Percentiles rank a stretch among this genome's conserved stretches.
Evolutionary conservation across 2,888 invertebrate genomes (phyloP).

Genomic region (Lithodes maja): DNA sequence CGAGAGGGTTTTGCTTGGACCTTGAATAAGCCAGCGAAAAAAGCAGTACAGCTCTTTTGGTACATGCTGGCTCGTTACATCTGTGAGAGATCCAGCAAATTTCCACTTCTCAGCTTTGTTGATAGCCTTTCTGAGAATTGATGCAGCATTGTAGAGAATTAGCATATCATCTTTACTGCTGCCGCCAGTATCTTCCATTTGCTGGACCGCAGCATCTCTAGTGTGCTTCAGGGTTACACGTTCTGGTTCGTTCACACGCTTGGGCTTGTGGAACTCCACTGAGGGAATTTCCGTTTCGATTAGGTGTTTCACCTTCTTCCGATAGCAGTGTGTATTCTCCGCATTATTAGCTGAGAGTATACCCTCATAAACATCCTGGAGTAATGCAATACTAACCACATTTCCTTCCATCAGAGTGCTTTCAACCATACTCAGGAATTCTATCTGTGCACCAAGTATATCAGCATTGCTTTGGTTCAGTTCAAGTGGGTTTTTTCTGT

Average conservation of each 20-base stretch:
- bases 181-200: neutral
- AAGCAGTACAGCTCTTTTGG: conserved; percentile 2
- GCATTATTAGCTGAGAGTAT: neutral
- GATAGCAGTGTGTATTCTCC: too few species aligned
- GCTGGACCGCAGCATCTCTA: neutral
- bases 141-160: neutral
- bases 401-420: neutral
- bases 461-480: too few species aligned
- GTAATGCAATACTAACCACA: neutral
- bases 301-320: too few species aligned
- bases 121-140: neutral
- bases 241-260: neutral
- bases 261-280: neutral
- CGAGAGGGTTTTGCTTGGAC: neutral
- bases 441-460: neutral
- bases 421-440: neutral
- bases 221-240: neutral
- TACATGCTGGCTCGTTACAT: neutral
- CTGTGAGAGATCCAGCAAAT: neutral
- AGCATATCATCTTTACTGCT: neutral
- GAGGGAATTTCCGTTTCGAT: neutral
- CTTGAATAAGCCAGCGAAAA: neutral
- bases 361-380: neutral
- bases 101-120: neutral
- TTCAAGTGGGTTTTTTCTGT: too few species aligned